These are phyloP conservation scores for Rhinella marina DNA, from an alignment of 2,797 vertebrate genomes.

Conservation along the genomic window DNA sequence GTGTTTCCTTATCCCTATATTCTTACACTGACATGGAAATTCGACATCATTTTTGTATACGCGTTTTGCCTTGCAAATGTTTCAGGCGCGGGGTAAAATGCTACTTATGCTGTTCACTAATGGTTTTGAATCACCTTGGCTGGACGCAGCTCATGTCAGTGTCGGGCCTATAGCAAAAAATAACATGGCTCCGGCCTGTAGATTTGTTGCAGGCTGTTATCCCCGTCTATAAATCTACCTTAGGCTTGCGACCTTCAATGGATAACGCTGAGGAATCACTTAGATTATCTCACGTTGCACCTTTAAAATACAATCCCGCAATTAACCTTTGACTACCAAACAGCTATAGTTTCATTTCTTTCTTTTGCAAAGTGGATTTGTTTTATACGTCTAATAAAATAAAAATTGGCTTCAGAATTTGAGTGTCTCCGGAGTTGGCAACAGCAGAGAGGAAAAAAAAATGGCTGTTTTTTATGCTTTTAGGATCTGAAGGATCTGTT, in stretches of 20 bases:
- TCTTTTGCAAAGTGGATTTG: conserved; percentile 3
- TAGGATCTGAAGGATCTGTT: too few species aligned
- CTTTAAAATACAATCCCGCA: conserved; percentile 16
- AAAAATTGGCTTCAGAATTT: background rate
- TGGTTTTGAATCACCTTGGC: conserved; percentile 33
- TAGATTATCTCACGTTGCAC: background rate
- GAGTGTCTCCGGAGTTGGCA: conserved; percentile 30
- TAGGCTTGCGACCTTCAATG: background rate
- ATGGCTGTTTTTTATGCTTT: background rate
- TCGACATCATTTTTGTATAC: background rate
- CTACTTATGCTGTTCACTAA: conserved; percentile 34
- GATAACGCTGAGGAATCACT: conserved; percentile 1
- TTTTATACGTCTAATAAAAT: conserved; percentile 9
- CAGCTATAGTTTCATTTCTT: background rate
- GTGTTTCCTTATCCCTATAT: conserved; percentile 20
- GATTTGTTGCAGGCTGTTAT: conserved; percentile 23
- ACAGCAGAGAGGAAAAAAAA: background rate
- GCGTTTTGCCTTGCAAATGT: conserved; percentile 55
- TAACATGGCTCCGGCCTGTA: background rate
- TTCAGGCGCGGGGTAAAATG: conserved; percentile 25
- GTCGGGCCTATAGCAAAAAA: background rate
- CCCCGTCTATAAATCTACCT: background rate
- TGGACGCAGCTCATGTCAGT: background rate
- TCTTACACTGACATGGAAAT: conserved; percentile 50
- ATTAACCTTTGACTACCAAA: conserved; percentile 10